Evolutionary conservation across 2,888 invertebrate genomes (phyloP), one percentile per base, ranked within the genome.

Genomic region (Lobophora halterata): DNA sequence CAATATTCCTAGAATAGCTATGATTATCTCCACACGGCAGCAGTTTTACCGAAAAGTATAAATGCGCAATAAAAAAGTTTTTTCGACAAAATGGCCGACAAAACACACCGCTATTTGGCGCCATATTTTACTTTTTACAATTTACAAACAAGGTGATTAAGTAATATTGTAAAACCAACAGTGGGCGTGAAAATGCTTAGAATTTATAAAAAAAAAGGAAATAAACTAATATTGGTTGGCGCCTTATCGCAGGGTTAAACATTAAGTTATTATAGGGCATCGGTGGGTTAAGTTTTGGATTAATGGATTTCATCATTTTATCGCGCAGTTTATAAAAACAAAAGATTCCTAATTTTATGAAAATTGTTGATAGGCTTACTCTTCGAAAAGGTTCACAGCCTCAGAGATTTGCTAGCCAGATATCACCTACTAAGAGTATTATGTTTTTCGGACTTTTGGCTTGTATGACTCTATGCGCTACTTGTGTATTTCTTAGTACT

Each of bases 101-200:
- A 55, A 65, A 69, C 44, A 43, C 51, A 47, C 50, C 60, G 46
- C 41, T 57, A 66, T 71, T 68, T 54, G 72, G 70, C 76, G 73
- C 71, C 73, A 60, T 69, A 74, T 74, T 73, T 74, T 65, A 59
- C 11, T 65, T 71, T 66, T 62, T 55, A 52, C 52, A 64, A 59
- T 52, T 46, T 57, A 25, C 30, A 24, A 51, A 55, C 45, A 30
- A 56, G 55, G 52, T 69, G 73, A 79, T 81, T 79, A 72, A 80
- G 75, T 72, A 77, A 79, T 81, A 79, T 65, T 69, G 69, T 78
- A 65, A 80, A 82, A 79, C 71, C 77, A 80, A 82, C 76, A 81
- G 69, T 71, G 81, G 81, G 82, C 79, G 82, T 78, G 38, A 65
- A 63, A 67, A 62, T 46, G 49, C 38, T 67, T 63, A 62, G 58